Evolutionary conservation across 1,140 invertebrate genomes (phyloP), one percentile per base, ranked within the genome.

Genomic region (Caenorhabditis brenneri): DNA sequence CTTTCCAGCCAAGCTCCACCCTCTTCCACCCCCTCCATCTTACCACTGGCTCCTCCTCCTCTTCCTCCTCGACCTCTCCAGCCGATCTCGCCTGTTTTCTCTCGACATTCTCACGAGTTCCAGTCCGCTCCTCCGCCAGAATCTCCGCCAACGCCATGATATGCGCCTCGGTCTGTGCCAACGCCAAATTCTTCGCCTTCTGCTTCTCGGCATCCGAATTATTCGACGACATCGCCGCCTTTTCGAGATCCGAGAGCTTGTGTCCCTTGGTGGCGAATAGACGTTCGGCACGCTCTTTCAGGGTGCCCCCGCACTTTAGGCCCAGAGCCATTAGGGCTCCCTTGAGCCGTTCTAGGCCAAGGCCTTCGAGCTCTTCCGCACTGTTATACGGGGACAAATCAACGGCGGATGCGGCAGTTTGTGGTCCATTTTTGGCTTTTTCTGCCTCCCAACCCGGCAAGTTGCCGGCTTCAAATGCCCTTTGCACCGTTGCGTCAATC

Each of bases 21-120:
- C 42, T 55, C 24, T 29, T 0, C 24, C 24, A 9, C 27, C 10
- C 24, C 24, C 24, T 10, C 12, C 2, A 10, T 78, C 53, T 55
- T 24, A 74, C 65, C 4, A 74, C 15, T 1, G n/a, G 19, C 33
- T 74, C 65, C 22, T 91, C 89, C n/a, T 91, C 91, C 31, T 92
- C 91, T 84, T 96, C 95, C 84, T 95, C 95, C 53, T 95, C 95
- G 88, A 98, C 96, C 91, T 98, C 96, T 9, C 96, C 97, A 53
- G 96, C 96, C 0, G 96, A 97, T 83, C 97, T 93, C 0, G 97
- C 97, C 91, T 99, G 97, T 91, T 99, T 98, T 15, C 97, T 93
- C 88, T 99, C 96, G 0, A 99, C 96, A 92, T 99, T 99, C 91
- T 99, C 98, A 89, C 96, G 95, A 0, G 97, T 99, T 0, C 96